Percentiles rank a stretch among this genome's conserved stretches.
phyloP scores from a whole-genome alignment of 1,140 invertebrate genomes.

The Teleopsis dalmanni region DNA sequence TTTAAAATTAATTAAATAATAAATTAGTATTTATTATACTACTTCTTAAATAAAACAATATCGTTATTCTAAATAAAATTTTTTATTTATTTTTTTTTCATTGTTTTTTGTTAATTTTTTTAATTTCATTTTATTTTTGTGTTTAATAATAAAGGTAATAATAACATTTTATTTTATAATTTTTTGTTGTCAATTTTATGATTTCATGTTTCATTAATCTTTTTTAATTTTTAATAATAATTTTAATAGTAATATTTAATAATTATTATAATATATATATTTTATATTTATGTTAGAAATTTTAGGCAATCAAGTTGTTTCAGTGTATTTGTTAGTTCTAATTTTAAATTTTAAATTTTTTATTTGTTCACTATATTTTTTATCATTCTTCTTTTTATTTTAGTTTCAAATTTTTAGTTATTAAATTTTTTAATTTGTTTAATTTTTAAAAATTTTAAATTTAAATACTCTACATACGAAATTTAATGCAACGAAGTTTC shows the following conservation, averaged over 20 bases:
- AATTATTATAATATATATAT: constrained; percentile 28
- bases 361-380: too few relatives aligned
- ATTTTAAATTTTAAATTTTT: constrained; percentile 6
- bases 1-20: too few relatives aligned
- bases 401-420: too few relatives aligned
- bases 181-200: constrained; percentile 2
- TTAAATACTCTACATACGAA: too few relatives aligned
- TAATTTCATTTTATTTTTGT: constrained; percentile 33
- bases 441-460: too few relatives aligned
- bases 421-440: too few relatives aligned
- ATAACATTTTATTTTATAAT: constrained; percentile 32
- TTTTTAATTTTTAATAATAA: constrained; percentile 7
- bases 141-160: constrained; percentile 44
- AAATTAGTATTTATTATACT: too few relatives aligned
- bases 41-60: neutral
- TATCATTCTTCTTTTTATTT: too few relatives aligned
- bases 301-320: constrained; percentile 42
- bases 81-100: constrained; percentile 39
- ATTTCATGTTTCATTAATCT: constrained; percentile 6
- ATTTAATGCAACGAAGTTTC: too few relatives aligned
- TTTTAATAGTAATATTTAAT: constrained; percentile 26
- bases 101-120: too few relatives aligned
- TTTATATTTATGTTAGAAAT: constrained; percentile 42
- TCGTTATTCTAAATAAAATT: constrained; percentile 43
- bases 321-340: neutral